phyloP scores from a whole-genome alignment of 2,888 invertebrate species.

The Horisme vitalbata region DNA sequence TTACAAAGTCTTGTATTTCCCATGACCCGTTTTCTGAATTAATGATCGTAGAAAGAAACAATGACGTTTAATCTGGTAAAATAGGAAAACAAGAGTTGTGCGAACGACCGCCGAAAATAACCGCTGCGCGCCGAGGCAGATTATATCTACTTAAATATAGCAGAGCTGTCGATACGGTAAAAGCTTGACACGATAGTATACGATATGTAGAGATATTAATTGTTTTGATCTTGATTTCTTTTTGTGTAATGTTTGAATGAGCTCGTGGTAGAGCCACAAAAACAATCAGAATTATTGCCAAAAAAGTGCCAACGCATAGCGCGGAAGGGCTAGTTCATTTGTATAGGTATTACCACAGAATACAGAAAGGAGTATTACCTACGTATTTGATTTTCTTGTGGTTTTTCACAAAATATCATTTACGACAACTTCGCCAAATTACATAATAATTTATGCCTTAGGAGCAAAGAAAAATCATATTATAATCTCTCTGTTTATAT shows the following conservation, averaged over 20 bases:
- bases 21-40: conserved; percentile 61
- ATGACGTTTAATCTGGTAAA: conserved; percentile 53
- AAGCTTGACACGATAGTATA: conserved; percentile 49
- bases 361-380: too few species aligned
- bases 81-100: conserved; percentile 63
- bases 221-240: neutral
- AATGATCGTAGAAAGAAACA: conserved; percentile 33
- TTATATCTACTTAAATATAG: conserved; percentile 52
- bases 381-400: too few species aligned
- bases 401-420: too few species aligned
- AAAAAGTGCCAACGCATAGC: neutral
- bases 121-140: conserved; percentile 51
- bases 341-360: too few species aligned
- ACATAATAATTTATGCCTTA: too few species aligned
- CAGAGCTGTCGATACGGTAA: conserved; percentile 53
- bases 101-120: conserved; percentile 70
- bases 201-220: neutral
- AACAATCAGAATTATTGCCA: neutral
- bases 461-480: too few species aligned
- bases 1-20: conserved; percentile 36
- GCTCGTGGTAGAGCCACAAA: neutral
- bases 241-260: too few species aligned
- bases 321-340: too few species aligned
- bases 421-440: too few species aligned
- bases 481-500: too few species aligned